These are phyloP conservation scores for Drosophila azteca DNA, from an alignment of 1,140 invertebrate genomes.

Conservation along the genomic window DNA sequence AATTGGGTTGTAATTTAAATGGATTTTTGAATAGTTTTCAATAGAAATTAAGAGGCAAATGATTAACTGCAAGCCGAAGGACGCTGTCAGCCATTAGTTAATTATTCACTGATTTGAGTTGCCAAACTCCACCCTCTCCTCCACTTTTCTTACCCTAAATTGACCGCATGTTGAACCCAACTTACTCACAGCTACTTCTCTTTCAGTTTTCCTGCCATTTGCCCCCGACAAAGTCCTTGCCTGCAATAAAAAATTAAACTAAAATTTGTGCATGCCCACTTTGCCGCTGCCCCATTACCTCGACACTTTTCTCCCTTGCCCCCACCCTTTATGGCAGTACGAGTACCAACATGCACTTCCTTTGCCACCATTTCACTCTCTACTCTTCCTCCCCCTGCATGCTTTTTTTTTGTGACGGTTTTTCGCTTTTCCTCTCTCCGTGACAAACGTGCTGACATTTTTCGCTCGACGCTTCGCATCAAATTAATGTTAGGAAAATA, in stretches of 20 bases:
- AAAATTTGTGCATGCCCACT: conserved; percentile 26
- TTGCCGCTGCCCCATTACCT: background rate
- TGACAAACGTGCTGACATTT: conserved; percentile 61
- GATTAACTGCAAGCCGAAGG: background rate
- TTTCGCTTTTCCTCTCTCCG: conserved; percentile 2
- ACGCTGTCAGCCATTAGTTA: background rate
- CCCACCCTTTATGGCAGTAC: too few relatives aligned
- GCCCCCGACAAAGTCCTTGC: conserved; percentile 1
- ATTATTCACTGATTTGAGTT: background rate
- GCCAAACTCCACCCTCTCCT: too few relatives aligned
- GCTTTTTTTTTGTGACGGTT: conserved; percentile 36
- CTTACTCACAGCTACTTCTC: background rate
- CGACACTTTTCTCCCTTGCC: too few relatives aligned
- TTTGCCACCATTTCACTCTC: background rate
- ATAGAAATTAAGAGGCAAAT: too few relatives aligned
- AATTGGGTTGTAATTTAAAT: conserved; percentile 24
- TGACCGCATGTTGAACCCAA: background rate
- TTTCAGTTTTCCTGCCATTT: background rate
- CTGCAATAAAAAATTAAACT: conserved; percentile 36
- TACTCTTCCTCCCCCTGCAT: background rate
- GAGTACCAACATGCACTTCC: background rate
- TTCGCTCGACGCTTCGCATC: conserved; percentile 55
- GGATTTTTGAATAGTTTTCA: background rate
- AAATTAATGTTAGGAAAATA: conserved; percentile 70
- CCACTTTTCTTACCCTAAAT: background rate